Base-by-base conservation (phyloP, 2,113 vertebrate genomes). In the Illadopsis cleaveri region DNA sequence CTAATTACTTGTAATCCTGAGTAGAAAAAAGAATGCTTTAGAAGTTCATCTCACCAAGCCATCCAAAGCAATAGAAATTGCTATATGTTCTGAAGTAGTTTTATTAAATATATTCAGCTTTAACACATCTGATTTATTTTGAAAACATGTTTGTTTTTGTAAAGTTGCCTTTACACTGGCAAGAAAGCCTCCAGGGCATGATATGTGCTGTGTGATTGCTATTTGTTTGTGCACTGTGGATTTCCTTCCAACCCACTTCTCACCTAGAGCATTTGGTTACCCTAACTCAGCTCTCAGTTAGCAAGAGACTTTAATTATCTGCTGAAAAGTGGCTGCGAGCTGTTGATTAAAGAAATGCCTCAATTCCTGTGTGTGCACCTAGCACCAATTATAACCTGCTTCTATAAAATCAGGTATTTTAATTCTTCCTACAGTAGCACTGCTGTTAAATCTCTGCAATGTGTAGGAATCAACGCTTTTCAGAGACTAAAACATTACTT, bases 281-380 rank as follows among this genome's bases (percentile, higher is more conserved):
- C 50, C 61, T 30, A 45, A 38, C 64, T 94, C 68, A 82, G 62
- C 76, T 91, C 75, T 66, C 93, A 83, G 53, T 33, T 86, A 90
- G 90, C 60, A 90, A 93, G 58, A 48, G 47, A 51, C 54, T 47
- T 76, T 86, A 96, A 96, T 95, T 93, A 95, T 50, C 65, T n/a
- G 42, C 69, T 89, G 31, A 22, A 60, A 89, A 76, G 54, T 64
- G 81, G 50, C 92, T 82, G 58, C 2, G 12, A 96, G 51, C 79
- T 85, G 76, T 84, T 95, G 57, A 92, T 83, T 93, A 84, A 94
- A 90, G 65, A 75, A 75, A 89, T 60, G 11, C 76, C 73, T 93
- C 56, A 37, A 58, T 82, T 88, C 54, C 72, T 76, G 30, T 57
- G 57, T 61, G 72, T 80, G 75, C 54, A 70, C 33, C 84, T 48